Conservation (phyloP, 2,888 invertebrate species). For the Pteria penguin region DNA sequence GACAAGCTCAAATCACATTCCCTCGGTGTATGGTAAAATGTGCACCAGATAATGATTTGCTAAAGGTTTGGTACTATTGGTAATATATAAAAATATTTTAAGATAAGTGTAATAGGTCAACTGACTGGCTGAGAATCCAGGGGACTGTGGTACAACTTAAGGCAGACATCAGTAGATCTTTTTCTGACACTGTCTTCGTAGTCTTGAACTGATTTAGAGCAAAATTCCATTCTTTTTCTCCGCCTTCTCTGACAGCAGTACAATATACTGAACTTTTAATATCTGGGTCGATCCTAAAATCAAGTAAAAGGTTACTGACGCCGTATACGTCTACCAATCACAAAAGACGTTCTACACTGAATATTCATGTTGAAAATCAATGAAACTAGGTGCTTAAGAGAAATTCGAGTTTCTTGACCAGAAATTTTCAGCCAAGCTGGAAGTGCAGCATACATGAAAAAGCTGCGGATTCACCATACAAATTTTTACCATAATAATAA, state of each 20-base stretch:
- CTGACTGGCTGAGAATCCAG: constrained; percentile 82
- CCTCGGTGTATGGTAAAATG: too few species aligned
- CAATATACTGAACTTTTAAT: constrained; percentile 88
- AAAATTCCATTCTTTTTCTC: constrained; percentile 87
- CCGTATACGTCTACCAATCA: neutral
- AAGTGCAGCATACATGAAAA: too few species aligned
- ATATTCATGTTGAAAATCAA: neutral
- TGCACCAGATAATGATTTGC: too few species aligned
- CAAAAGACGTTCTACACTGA: neutral
- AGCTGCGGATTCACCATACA: too few species aligned
- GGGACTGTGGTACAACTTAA: constrained; percentile 87
- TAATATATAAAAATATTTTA: too few species aligned
- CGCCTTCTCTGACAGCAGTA: constrained; percentile 86
- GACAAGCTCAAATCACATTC: too few species aligned
- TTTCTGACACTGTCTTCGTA: constrained; percentile 86
- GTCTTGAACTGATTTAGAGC: constrained; percentile 85
- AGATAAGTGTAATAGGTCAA: too few species aligned
- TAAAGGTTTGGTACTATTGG: too few species aligned
- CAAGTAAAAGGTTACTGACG: neutral
- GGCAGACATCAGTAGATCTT: constrained; percentile 84
- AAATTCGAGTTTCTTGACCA: too few species aligned
- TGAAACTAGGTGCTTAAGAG: neutral
- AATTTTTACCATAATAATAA: too few species aligned
- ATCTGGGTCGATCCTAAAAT: constrained; percentile 86
- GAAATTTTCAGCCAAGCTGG: too few species aligned